phyloP scores from a whole-genome alignment of 2,113 vertebrate species.

The Symphodus melops region DNA sequence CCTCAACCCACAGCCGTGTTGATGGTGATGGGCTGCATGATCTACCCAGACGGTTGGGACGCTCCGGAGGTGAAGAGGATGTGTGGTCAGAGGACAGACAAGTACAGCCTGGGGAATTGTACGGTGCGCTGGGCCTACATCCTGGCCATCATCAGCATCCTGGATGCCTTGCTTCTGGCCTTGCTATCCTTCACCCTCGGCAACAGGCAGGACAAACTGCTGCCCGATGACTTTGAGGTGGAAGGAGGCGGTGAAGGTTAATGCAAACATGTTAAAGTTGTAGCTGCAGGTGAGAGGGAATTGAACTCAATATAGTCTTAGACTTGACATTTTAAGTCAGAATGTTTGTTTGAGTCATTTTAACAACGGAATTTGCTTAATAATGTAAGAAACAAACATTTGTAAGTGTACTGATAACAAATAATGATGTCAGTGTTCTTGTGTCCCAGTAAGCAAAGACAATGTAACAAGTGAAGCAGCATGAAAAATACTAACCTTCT shows the following conservation, averaged over 20 bases:
- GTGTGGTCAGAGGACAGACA: constrained; percentile 93
- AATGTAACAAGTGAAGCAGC: too few relatives aligned
- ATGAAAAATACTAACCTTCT: too few relatives aligned
- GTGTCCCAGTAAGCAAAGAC: too few relatives aligned
- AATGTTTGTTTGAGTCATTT: too few relatives aligned
- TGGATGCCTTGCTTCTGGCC: constrained; percentile 92
- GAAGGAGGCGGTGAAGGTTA: constrained; percentile 83
- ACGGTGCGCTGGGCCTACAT: constrained; percentile 98
- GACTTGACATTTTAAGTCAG: too few relatives aligned
- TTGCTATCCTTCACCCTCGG: constrained; percentile 94
- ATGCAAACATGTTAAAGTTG: not conserved
- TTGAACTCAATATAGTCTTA: too few relatives aligned
- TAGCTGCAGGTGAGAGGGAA: not conserved
- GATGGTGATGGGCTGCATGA: constrained; percentile 94
- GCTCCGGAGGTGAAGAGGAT: constrained; percentile 89
- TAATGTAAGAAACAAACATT: too few relatives aligned
- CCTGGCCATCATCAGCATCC: constrained; percentile 95
- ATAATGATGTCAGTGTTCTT: too few relatives aligned
- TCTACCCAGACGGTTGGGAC: constrained; percentile 98
- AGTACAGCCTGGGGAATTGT: constrained; percentile 94
- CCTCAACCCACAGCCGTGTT: constrained; percentile 82
- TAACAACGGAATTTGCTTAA: too few relatives aligned
- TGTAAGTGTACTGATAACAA: too few relatives aligned
- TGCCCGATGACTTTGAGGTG: constrained; percentile 92
- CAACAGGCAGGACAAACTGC: constrained; percentile 94